Evolutionary conservation across 2,888 invertebrate genomes (phyloP).

Genomic region (Gisinianus flammeolus): DNA sequence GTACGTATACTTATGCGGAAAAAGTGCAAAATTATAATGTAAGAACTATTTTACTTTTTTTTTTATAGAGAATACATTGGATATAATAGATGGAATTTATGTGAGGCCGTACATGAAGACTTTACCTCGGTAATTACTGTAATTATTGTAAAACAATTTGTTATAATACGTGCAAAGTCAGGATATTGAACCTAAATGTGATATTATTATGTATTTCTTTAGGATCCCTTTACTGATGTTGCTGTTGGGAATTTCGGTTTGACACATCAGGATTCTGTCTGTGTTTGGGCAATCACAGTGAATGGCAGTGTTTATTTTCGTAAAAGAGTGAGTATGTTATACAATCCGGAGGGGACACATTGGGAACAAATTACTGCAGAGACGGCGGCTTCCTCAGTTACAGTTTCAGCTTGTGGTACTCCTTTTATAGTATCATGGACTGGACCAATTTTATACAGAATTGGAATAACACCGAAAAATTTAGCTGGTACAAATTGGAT

Average conservation of each 20-base stretch:
- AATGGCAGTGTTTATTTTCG: constrained; percentile 88
- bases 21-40: too few relatives aligned
- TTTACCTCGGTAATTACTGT: constrained; percentile 75
- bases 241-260: constrained; percentile 84
- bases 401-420: constrained; percentile 82
- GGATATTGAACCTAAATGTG: background rate
- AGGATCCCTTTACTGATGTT: constrained; percentile 92
- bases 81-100: constrained; percentile 90
- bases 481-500: constrained; percentile 76
- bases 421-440: constrained; percentile 87
- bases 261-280: constrained; percentile 73
- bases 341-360: constrained; percentile 78
- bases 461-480: constrained; percentile 80
- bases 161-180: background rate
- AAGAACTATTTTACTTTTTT: too few relatives aligned
- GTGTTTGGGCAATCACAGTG: constrained; percentile 93
- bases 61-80: constrained; percentile 88
- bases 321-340: constrained; percentile 75
- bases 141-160: constrained; percentile 38
- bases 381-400: constrained; percentile 82
- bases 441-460: constrained; percentile 80
- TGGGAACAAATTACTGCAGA: constrained; percentile 79
- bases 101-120: constrained; percentile 86
- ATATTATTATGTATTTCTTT: constrained; percentile 57
- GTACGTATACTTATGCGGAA: too few relatives aligned